Evolutionary conservation across 2,888 invertebrate genomes (phyloP), one percentile per base, ranked within the genome.

Genomic region (Amblyteles armatorius): DNA sequence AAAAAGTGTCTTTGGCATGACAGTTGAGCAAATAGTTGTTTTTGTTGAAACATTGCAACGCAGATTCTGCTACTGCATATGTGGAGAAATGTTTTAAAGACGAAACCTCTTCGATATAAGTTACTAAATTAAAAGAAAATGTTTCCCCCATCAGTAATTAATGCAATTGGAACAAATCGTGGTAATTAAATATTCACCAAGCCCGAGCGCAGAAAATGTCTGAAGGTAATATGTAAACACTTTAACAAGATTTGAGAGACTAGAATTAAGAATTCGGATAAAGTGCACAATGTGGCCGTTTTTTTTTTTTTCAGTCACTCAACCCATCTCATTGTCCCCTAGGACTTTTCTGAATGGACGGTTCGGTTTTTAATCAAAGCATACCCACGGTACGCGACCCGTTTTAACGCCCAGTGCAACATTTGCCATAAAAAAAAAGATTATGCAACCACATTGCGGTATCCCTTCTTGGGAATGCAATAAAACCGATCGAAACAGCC

Each of bases 281-380:
- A 19, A 55, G 50, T 9, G 11, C n/a, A 79, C 57, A 60, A 68
- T 65, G 40, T 65, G 40, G 40, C 36, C 26, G 57, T 63, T 84
- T 50, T 84, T 60, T 78, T n/a, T n/a, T 69, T 63, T 84, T 63
- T 74, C 69, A 63, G 68, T 68, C 72, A 77, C 78, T 77, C 69
- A 68, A 72, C 60, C 78, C 78, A 63, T 68, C 33, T 40, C 76
- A 63, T 67, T 76, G 76, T 69, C 65, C 82, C 67, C 74, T 71
- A 69, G 50, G 60, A 76, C 65, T 81, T 82, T 77, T 57, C 82
- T 71, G 60, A 72, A 82, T 82, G 85, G 85, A 85, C 85, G 85
- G 85, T 82, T 82, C 79, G 82, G 85, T 82, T 85, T 79, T 81
- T 67, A 69, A 84, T 69, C 68, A 50, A 68, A 81, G 77, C 60